Conservation (phyloP, 2,113 vertebrate genomes). For the Acanthisitta chloris region DNA sequence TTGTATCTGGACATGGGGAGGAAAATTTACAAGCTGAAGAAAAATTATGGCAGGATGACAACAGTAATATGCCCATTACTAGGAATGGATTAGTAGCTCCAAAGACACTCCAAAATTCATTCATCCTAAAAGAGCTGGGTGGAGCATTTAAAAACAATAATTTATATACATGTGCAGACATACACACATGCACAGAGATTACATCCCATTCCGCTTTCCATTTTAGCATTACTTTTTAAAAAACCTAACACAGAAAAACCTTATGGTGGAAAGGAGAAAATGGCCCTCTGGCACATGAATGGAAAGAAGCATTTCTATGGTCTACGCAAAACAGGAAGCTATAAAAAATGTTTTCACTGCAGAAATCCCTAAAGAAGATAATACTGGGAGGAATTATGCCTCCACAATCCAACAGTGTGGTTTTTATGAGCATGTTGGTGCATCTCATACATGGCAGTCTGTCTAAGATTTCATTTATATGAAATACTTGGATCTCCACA, state of each 20-base stretch:
- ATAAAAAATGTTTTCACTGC: background rate
- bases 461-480: background rate
- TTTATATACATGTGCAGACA: background rate
- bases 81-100: background rate
- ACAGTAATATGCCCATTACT: background rate
- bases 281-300: background rate
- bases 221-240: background rate
- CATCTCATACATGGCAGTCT: background rate
- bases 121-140: background rate
- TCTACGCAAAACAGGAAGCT: background rate
- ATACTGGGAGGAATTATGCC: background rate
- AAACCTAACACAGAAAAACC: background rate
- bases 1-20: background rate
- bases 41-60: background rate
- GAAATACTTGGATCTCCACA: background rate
- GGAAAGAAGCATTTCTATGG: background rate
- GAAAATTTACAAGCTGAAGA: background rate
- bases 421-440: background rate
- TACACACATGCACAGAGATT: background rate
- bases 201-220: background rate
- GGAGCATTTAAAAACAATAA: background rate
- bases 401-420: background rate
- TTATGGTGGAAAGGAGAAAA: background rate
- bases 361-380: background rate
- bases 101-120: background rate